Conservation (phyloP, 1,140 invertebrate genomes). For the Oryctes rhinoceros region DNA sequence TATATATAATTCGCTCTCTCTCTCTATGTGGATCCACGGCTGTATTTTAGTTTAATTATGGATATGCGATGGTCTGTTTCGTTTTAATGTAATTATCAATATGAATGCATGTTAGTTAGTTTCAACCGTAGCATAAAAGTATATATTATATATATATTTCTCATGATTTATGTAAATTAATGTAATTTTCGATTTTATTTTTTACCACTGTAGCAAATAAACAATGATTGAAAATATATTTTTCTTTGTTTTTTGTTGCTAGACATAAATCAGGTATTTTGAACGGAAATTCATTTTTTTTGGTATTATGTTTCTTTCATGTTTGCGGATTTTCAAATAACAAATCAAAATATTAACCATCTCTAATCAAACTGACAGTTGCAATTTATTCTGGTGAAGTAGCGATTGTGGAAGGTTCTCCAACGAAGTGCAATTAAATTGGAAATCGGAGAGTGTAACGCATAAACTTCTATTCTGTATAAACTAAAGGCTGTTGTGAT, state of each 20-base stretch:
- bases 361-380: too few species aligned
- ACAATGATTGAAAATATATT: conserved; percentile 45
- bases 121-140: conserved; percentile 38
- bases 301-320: too few species aligned
- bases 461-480: too few species aligned
- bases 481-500: too few species aligned
- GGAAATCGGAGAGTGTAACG: too few species aligned
- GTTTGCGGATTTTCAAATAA: too few species aligned
- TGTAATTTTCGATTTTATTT: conserved; percentile 61
- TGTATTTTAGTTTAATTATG: conserved; percentile 58
- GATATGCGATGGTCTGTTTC: conserved; percentile 57
- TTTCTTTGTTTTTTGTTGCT: conserved; percentile 33
- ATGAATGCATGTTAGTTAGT: conserved; percentile 60
- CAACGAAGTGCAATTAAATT: too few species aligned
- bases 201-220: conserved; percentile 61
- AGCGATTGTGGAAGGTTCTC: too few species aligned
- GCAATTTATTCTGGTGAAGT: too few species aligned
- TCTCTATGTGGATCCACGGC: conserved; percentile 58
- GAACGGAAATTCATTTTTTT: too few species aligned
- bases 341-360: too few species aligned
- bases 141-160: conserved; percentile 55
- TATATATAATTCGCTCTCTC: conserved; percentile 52
- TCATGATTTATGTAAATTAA: conserved; percentile 58
- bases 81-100: conserved; percentile 58
- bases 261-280: neutral